These are phyloP conservation scores for Premnoplex brunnescens DNA, from an alignment of 2,797 vertebrate genomes.

Conservation along the genomic window DNA sequence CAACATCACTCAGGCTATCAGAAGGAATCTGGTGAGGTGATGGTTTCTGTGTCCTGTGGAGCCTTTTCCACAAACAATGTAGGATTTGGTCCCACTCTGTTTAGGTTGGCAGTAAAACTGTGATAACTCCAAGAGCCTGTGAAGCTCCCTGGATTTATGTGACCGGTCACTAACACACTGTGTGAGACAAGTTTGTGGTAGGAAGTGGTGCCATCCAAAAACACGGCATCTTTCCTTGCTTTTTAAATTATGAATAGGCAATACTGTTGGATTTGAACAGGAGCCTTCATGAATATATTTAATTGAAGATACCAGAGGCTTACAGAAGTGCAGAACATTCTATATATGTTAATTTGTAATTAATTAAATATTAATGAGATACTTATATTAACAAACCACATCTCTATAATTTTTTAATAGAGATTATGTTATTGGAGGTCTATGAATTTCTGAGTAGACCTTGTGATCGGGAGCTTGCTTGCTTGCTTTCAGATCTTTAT, in stretches of 20 bases:
- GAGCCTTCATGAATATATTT: not conserved
- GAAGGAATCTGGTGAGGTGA: not conserved
- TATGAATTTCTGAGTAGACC: not conserved
- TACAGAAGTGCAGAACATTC: not conserved
- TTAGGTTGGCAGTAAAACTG: not conserved
- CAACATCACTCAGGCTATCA: not conserved
- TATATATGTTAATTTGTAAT: not conserved
- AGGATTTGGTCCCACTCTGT: not conserved
- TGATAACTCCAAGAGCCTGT: not conserved
- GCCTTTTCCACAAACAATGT: not conserved
- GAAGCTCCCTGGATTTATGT: fast-evolving
- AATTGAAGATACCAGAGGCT: not conserved
- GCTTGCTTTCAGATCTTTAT: not conserved
- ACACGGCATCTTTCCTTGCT: not conserved
- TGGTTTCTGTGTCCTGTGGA: not conserved
- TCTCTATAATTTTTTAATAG: not conserved
- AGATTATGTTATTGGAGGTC: not conserved
- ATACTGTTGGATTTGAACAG: not conserved
- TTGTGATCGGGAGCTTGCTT: not conserved
- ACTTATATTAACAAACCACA: not conserved
- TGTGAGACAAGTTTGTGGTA: not conserved
- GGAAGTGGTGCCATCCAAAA: not conserved
- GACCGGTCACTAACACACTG: fast-evolving
- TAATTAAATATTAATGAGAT: not conserved
- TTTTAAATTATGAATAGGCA: not conserved